Conservation (phyloP, 2,113 vertebrate species). For the Chaetops frenatus region DNA sequence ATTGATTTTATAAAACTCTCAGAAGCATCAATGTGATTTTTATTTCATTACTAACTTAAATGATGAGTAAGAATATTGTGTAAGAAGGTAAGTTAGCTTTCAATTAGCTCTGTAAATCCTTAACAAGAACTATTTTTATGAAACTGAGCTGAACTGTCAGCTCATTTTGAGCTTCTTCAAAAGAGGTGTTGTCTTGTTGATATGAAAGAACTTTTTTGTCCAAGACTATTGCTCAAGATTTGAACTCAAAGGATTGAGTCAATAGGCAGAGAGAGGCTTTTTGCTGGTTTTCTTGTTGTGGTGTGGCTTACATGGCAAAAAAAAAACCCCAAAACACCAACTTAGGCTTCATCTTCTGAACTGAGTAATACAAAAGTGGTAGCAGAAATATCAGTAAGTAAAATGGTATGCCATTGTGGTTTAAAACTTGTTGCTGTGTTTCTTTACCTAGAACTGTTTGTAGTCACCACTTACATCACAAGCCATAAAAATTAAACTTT, state of each 20-base stretch:
- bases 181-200: neutral
- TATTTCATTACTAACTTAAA: neutral
- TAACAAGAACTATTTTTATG: neutral
- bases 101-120: neutral
- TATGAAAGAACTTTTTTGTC: neutral
- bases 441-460: neutral
- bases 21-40: neutral
- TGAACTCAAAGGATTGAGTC: neutral
- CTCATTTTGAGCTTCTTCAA: neutral
- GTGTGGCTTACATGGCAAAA: neutral
- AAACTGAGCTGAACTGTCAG: neutral
- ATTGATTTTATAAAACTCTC: neutral
- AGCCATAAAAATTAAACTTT: neutral
- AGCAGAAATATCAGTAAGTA: neutral
- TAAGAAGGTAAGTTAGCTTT: neutral
- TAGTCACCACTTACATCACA: neutral
- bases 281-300: neutral
- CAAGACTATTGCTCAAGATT: neutral
- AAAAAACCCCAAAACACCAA: rapidly evolving
- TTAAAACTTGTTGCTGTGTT: neutral
- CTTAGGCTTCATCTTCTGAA: neutral
- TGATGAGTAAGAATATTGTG: neutral
- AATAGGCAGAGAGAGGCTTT: neutral
- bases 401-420: neutral
- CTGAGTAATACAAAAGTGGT: neutral